These are phyloP conservation scores for Etheostoma cragini DNA, from an alignment of 2,113 vertebrate genomes.

Conservation along the genomic window DNA sequence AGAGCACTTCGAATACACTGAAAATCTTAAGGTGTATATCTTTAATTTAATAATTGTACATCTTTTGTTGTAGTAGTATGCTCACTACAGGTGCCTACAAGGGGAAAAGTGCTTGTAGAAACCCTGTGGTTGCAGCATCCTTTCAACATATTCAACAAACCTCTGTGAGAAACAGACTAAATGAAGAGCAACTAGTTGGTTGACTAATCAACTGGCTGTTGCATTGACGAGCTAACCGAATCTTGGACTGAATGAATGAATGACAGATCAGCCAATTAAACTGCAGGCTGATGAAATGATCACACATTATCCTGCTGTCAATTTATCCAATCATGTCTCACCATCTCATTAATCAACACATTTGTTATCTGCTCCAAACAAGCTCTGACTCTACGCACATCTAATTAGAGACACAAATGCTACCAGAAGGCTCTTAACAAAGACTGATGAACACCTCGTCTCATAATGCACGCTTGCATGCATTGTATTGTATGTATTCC, in stretches of 20 bases:
- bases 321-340: constrained; percentile 64
- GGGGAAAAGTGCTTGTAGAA: background rate
- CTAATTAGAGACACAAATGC: constrained; percentile 66
- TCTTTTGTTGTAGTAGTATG: background rate
- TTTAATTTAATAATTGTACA: background rate
- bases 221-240: constrained; percentile 13
- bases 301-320: constrained; percentile 55
- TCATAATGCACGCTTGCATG: constrained; percentile 1
- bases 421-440: constrained; percentile 56
- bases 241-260: constrained; percentile 17
- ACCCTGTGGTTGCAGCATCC: background rate
- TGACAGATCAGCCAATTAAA: constrained; percentile 33
- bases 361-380: constrained; percentile 66
- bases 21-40: background rate
- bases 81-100: background rate
- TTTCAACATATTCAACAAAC: background rate
- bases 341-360: constrained; percentile 60
- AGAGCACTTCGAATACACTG: background rate
- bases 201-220: constrained; percentile 15
- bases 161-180: constrained; percentile 4
- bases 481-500: background rate
- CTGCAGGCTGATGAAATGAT: constrained; percentile 60
- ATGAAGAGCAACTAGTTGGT: constrained; percentile 6
- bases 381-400: constrained; percentile 44
- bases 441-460: constrained; percentile 61